Conservation (phyloP, 2,797 vertebrate genomes). For the Xyrichtys novacula region DNA sequence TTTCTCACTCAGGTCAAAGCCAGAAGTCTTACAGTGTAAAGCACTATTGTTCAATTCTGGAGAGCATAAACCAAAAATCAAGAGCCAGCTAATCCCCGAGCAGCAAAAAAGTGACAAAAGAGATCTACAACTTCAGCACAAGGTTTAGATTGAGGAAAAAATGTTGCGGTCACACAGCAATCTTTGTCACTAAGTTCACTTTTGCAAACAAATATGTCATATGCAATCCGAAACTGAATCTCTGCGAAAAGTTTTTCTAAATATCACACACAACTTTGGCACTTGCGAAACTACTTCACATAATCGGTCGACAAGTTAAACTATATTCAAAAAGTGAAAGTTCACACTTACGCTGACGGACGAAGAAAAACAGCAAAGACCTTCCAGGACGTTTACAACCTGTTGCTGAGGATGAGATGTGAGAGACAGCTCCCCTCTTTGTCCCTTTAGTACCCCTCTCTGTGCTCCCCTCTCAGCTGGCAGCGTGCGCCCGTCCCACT, state of each 20-base stretch:
- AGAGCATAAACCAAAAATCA: constrained; percentile 40
- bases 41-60: constrained; percentile 13
- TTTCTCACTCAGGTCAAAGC: constrained; percentile 15
- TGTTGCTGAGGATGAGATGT: constrained; percentile 31
- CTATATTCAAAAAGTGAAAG: neutral
- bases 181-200: neutral
- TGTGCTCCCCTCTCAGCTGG: constrained; percentile 59
- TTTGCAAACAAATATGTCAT: neutral
- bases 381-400: constrained; percentile 6
- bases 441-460: constrained; percentile 44
- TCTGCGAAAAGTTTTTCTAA: neutral
- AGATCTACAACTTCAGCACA: neutral
- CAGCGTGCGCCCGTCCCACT: constrained; percentile 50
- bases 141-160: neutral
- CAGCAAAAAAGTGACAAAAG: neutral
- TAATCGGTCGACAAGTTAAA: neutral
- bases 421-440: constrained; percentile 35
- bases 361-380: neutral
- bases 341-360: constrained; percentile 55
- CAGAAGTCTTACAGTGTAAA: constrained; percentile 10
- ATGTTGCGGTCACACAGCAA: neutral
- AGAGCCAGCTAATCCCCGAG: neutral
- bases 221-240: no score
- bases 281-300: constrained; percentile 20
- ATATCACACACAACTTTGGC: constrained; percentile 16